Evolutionary conservation across 1,140 invertebrate genomes (phyloP).

Genomic region (Dufourea novaeangliae): DNA sequence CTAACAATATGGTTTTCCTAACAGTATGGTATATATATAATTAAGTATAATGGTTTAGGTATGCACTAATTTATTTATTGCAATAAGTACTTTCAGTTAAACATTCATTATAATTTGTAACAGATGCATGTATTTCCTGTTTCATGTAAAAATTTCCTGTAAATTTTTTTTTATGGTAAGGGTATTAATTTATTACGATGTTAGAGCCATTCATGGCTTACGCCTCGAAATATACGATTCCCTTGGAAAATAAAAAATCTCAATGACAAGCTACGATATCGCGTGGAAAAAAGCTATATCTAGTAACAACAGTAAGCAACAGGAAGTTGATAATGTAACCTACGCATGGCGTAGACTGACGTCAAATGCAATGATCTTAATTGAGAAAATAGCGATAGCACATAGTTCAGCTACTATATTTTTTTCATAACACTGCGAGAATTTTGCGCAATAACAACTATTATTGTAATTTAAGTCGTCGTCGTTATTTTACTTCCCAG

Average conservation of each 20-base stretch:
- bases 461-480: not conserved
- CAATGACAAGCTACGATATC: conserved; percentile 6
- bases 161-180: too few species aligned
- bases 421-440: not conserved
- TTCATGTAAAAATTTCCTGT: too few species aligned
- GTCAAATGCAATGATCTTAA: conserved; percentile 8
- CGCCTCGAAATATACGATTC: not conserved
- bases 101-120: too few species aligned
- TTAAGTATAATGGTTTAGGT: too few species aligned
- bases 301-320: conserved; percentile 3
- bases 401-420: not conserved
- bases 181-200: not conserved
- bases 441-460: conserved; percentile 1
- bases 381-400: conserved; percentile 7
- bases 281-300: not conserved
- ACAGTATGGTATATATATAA: too few species aligned
- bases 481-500: not conserved
- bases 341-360: not conserved
- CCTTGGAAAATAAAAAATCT: not conserved
- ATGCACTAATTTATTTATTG: too few species aligned
- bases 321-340: conserved; percentile 16
- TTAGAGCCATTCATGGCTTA: not conserved
- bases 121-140: not conserved
- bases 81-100: too few species aligned
- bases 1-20: too few species aligned